A percentile compares a stretch with the other conserved stretches of the same genome.
These are phyloP conservation scores for Menidia beryllina DNA, from an alignment of 2,113 vertebrate genomes.

Conservation along the genomic window DNA sequence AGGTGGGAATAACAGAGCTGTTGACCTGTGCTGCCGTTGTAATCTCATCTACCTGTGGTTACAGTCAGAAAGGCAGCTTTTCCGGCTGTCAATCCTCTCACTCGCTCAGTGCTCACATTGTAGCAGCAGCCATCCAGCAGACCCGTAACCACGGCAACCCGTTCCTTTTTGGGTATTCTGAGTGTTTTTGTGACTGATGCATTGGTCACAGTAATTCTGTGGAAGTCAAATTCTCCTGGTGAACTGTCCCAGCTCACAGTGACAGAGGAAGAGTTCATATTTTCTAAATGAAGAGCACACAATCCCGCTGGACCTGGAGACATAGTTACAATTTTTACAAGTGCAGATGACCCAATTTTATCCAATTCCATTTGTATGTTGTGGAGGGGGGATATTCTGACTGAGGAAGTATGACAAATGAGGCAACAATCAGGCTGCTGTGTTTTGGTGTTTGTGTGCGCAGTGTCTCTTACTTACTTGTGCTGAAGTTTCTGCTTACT, in stretches of 20 bases:
- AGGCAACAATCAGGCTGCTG: not conserved
- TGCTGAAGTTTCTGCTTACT: slow-evolving; percentile 77
- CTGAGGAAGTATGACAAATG: not conserved
- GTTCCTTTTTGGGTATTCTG: slow-evolving; percentile 63
- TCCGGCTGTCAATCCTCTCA: slow-evolving; percentile 78
- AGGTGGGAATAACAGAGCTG: not conserved
- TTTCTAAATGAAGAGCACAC: slow-evolving; percentile 78
- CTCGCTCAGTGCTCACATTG: slow-evolving; percentile 82
- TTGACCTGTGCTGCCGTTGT: not conserved
- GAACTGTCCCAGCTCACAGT: slow-evolving; percentile 83
- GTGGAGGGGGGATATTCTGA: not conserved
- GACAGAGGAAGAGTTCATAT: slow-evolving; percentile 80
- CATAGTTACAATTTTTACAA: not conserved
- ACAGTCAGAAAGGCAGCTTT: slow-evolving; percentile 73
- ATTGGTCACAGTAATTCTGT: slow-evolving; percentile 83
- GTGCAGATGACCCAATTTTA: not conserved
- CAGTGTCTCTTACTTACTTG: slow-evolving; percentile 81
- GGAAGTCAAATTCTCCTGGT: slow-evolving; percentile 84
- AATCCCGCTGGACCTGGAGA: slow-evolving; percentile 82
- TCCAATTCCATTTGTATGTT: not conserved
- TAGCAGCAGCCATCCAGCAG: slow-evolving; percentile 83
- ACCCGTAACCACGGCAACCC: slow-evolving; percentile 75
- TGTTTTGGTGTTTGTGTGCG: slow-evolving; percentile 2
- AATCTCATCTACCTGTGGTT: slow-evolving; percentile 77
- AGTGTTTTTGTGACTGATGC: slow-evolving; percentile 70